Evolutionary conservation across 2,888 invertebrate genomes (phyloP), one percentile per base, ranked within the genome.

Genomic region (Xanthia togata): DNA sequence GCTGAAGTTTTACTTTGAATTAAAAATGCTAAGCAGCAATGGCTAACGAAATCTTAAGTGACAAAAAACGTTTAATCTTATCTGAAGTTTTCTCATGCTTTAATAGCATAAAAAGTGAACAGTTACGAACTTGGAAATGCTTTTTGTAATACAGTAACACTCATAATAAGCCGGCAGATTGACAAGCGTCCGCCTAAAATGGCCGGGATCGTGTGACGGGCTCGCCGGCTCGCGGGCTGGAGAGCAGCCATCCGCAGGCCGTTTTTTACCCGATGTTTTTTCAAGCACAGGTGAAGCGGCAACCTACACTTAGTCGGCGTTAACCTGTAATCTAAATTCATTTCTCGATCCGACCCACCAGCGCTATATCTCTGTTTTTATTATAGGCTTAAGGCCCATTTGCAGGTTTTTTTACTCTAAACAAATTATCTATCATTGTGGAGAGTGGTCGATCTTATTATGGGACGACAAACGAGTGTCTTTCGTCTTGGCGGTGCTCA

Each of bases 241-340:
- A 90, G 89, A 90, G 89, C 84, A 82, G 84, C 82, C 88, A 87
- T 87, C 86, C 89, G 89, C 83, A 89, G 87, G 81, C 86, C 86
- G 90, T 92, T 94, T 95, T 94, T 94, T 93, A 90, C 87, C 82
- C 80, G 75, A 83, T 89, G 92, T 94, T 96, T 96, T 96, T 96
- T 94, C 89, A 92, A 93, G 93, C 93, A 94, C 96, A 96, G 96
- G 95, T 96, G 96, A 94, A 93, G 91, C 92, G 90, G 80, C 91
- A 96, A 95, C 96, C 96, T 95, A 95, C 95, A 96, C 95, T 96
- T 96, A 96, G 95, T 89, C 95, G 95, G 96, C 96, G 95, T 94
- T 96, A 96, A 96, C 96, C 95, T 96, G 94, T 96, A 96, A 96
- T 96, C 96, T 96, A 96, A 96, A 96, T 96, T 96, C 96, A 96